Evolutionary conservation across 2,797 vertebrate species (phyloP).

Genomic region (Cryptoblepharus egeriae): DNA sequence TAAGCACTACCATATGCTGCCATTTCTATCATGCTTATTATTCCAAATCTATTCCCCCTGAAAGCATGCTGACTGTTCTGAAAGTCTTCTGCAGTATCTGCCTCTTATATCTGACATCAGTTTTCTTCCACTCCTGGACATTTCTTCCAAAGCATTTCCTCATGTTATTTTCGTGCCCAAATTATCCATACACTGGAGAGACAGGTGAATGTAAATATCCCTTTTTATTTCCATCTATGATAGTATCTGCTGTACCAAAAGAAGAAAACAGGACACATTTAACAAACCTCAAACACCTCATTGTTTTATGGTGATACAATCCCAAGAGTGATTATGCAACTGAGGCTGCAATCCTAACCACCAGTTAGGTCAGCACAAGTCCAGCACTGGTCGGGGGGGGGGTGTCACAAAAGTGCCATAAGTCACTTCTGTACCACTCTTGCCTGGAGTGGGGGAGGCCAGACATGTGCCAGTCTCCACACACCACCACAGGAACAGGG

Average conservation of each 20-base stretch:
- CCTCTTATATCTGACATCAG: constrained; percentile 29
- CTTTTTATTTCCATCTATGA: constrained; percentile 43
- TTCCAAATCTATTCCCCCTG: rapidly evolving
- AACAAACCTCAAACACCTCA: neutral
- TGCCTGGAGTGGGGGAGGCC: no score
- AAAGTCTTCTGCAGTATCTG: constrained; percentile 6
- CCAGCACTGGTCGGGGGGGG: no score
- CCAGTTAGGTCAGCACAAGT: no score
- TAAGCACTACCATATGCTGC: rapidly evolving
- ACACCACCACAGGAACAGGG: no score
- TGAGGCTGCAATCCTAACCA: neutral
- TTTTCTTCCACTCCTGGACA: constrained; percentile 34
- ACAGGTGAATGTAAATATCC: constrained; percentile 55
- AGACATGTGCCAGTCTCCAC: no score
- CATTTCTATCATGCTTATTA: neutral
- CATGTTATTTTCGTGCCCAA: constrained; percentile 37
- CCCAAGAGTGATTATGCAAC: neutral
- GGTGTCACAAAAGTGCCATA: no score
- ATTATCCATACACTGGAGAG: constrained; percentile 68
- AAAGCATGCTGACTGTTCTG: rapidly evolving
- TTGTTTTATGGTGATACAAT: constrained; percentile 18
- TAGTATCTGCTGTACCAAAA: constrained; percentile 35
- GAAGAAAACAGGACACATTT: constrained; percentile 25
- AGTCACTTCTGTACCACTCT: no score
- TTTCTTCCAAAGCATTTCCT: constrained; percentile 39